Percentiles rank a stretch among this genome's conserved stretches.
Evolutionary conservation across 2,113 vertebrate genomes (phyloP).

Genomic region (Suncus etruscus): DNA sequence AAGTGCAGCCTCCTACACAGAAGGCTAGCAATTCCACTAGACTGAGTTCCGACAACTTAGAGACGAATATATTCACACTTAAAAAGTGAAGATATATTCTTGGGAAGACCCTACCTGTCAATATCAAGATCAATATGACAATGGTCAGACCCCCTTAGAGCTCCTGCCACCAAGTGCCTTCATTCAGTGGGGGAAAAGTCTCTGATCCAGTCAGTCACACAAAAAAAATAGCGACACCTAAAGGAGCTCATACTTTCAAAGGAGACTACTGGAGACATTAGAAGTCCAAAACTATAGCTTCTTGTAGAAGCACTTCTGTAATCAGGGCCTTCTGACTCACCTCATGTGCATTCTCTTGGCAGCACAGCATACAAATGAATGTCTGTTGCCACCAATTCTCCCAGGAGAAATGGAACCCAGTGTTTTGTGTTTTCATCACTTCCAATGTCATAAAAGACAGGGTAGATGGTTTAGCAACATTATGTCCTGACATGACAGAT

Average conservation of each 20-base stretch:
- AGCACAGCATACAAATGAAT: not conserved
- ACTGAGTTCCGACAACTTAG: not conserved
- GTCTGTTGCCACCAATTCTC: conserved; percentile 25
- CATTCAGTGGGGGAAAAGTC: not conserved
- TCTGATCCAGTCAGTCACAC: not conserved
- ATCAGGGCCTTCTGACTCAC: not conserved
- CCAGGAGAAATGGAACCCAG: not conserved
- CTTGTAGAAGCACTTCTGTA: not conserved
- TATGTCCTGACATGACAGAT: conserved; percentile 68
- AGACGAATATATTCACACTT: not conserved
- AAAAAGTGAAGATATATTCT: conserved; percentile 19
- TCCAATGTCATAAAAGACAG: not conserved
- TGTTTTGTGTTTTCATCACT: conserved; percentile 31
- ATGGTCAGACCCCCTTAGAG: not conserved
- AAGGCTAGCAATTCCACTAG: not conserved
- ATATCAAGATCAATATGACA: not conserved
- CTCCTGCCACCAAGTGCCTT: not conserved
- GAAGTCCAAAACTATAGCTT: not conserved
- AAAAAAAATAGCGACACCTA: not conserved
- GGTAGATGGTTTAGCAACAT: conserved; percentile 36
- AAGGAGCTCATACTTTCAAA: conserved; percentile 1
- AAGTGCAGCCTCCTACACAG: not conserved
- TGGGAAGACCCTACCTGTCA: not conserved
- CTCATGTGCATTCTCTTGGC: conserved; percentile 34
- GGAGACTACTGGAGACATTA: not conserved